A percentile compares a stretch with the other conserved stretches of the same genome.
phyloP scores from a whole-genome alignment of 2,113 vertebrate genomes.

The Otocyon megalotis region DNA sequence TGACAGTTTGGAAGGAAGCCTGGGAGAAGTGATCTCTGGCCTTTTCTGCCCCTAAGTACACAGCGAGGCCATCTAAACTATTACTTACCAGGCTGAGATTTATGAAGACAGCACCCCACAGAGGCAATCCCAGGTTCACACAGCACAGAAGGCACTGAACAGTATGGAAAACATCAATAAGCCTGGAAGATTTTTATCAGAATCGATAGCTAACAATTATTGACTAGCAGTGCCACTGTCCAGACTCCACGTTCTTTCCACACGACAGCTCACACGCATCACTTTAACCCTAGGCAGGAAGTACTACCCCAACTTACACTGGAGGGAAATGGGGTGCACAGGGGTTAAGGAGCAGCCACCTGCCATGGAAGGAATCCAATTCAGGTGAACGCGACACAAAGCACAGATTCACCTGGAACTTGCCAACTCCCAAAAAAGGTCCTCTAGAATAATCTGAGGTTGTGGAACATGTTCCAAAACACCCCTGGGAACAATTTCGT shows the following conservation, averaged over 20 bases:
- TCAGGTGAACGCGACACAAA: background rate
- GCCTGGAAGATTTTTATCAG: background rate
- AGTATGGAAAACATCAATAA: background rate
- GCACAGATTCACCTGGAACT: background rate
- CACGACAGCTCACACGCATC: accelerated
- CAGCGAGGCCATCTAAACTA: background rate
- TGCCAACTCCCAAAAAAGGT: background rate
- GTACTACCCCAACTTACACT: accelerated
- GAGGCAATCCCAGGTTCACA: background rate
- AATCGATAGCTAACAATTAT: accelerated
- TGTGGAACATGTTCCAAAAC: background rate
- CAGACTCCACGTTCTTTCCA: background rate
- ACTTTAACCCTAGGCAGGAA: background rate
- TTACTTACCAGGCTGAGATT: background rate
- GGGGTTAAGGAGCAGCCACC: background rate
- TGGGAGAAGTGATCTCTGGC: background rate
- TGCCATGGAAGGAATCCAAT: background rate
- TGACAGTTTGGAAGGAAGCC: background rate
- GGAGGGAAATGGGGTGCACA: background rate
- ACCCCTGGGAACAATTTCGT: background rate
- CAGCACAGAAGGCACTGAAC: accelerated
- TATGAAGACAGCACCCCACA: accelerated
- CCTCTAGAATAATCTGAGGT: background rate
- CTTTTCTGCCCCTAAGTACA: background rate
- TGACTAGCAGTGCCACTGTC: no score